Percentiles rank a stretch among this genome's conserved stretches.
phyloP scores from a whole-genome alignment of 2,113 vertebrate species.

The Camelus bactrianus region DNA sequence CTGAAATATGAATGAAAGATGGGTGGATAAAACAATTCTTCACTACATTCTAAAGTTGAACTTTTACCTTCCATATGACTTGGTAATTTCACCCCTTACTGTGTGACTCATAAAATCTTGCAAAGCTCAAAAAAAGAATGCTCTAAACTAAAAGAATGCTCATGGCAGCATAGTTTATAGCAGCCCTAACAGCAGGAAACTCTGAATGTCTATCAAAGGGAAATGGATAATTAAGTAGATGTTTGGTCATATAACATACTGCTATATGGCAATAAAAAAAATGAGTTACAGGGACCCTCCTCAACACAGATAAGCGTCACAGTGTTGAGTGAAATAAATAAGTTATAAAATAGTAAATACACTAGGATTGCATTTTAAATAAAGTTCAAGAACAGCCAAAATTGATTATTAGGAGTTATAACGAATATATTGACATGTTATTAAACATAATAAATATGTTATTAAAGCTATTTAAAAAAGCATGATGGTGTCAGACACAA shows the following conservation, averaged over 20 bases:
- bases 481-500: not conserved
- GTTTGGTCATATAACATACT: not conserved
- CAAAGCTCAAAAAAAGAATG: not conserved
- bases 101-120: not conserved
- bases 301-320: not conserved
- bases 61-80: not conserved
- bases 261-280: not conserved
- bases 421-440: not conserved
- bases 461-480: not conserved
- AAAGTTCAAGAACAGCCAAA: conserved; percentile 7
- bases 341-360: not conserved
- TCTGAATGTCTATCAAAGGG: not conserved
- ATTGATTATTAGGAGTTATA: not conserved
- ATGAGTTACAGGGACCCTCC: not conserved
- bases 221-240: not conserved
- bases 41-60: not conserved
- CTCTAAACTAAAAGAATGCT: not conserved
- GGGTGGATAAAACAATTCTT: not conserved
- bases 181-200: not conserved
- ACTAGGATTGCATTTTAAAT: not conserved
- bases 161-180: not conserved
- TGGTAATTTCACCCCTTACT: not conserved
- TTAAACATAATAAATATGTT: not conserved
- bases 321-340: not conserved
- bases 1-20: not conserved